Percentiles rank a stretch among this genome's conserved stretches.
Evolutionary conservation across 1,140 invertebrate species (phyloP).

Genomic region (Carposina sasakii): DNA sequence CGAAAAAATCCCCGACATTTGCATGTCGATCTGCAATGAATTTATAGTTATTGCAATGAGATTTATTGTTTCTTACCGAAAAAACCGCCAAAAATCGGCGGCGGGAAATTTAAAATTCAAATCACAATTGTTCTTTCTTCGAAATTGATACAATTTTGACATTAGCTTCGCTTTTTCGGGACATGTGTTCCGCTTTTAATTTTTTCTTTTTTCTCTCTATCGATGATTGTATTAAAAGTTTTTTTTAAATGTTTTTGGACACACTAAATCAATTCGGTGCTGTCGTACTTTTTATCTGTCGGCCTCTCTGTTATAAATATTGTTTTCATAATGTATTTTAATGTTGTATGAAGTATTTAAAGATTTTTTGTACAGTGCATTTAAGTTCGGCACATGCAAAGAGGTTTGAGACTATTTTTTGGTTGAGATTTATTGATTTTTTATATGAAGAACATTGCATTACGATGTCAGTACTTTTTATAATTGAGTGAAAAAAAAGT

Average conservation of each 20-base stretch:
- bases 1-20: slow-evolving; percentile 63
- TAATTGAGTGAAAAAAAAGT: too few relatives aligned
- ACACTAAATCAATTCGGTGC: slow-evolving; percentile 51
- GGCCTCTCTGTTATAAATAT: slow-evolving; percentile 42
- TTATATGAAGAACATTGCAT: too few relatives aligned
- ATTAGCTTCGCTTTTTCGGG: slow-evolving; percentile 36
- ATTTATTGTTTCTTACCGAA: slow-evolving; percentile 64
- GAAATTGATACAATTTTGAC: slow-evolving; percentile 70
- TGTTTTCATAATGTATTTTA: slow-evolving; percentile 48
- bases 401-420: slow-evolving; percentile 12
- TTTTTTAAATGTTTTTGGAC: slow-evolving; percentile 27
- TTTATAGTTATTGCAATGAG: slow-evolving; percentile 68
- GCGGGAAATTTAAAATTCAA: slow-evolving; percentile 65
- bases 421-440: too few relatives aligned
- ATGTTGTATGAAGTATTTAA: slow-evolving; percentile 31
- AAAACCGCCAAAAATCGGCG: slow-evolving; percentile 61
- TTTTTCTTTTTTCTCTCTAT: slow-evolving; percentile 28
- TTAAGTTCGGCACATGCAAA: slow-evolving; percentile 12
- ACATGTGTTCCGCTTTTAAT: slow-evolving; percentile 46
- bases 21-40: slow-evolving; percentile 71
- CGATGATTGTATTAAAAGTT: slow-evolving; percentile 16
- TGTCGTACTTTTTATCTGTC: slow-evolving; percentile 38
- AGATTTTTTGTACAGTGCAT: slow-evolving; percentile 15
- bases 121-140: slow-evolving; percentile 58
- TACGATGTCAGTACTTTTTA: too few relatives aligned